Conservation (phyloP, 1,140 invertebrate genomes). For the Andricus grossulariae region DNA sequence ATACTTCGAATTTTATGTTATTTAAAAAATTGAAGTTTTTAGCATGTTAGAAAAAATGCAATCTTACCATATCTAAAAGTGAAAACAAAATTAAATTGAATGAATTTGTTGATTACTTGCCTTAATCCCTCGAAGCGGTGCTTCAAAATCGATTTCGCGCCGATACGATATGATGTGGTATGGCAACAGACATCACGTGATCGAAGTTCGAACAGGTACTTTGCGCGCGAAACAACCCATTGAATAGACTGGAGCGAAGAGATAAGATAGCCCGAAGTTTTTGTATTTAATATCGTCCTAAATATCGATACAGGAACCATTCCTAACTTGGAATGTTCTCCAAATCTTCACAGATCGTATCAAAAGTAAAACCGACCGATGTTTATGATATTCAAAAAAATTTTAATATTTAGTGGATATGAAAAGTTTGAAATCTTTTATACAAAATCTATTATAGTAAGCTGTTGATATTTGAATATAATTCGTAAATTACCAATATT, state of each 20-base stretch:
- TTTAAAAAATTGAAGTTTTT: no score
- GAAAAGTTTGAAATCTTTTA: no score
- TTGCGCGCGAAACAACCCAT: not conserved
- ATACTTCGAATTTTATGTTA: no score
- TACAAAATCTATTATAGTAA: no score
- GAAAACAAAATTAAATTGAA: not conserved
- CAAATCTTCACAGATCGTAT: no score
- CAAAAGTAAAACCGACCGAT: no score
- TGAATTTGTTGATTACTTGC: not conserved
- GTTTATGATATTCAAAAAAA: no score
- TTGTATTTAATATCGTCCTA: not conserved
- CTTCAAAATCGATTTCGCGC: conserved; percentile 25
- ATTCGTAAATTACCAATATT: no score
- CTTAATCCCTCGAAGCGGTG: not conserved
- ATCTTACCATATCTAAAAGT: not conserved
- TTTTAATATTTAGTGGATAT: no score
- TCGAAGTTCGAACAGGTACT: not conserved
- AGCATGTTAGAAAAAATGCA: not conserved
- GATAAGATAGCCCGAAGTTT: not conserved
- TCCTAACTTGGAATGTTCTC: no score
- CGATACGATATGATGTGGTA: not conserved
- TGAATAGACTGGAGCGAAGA: no score
- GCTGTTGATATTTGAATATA: no score
- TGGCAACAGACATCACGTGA: not conserved
- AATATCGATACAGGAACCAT: not conserved